phyloP scores from a whole-genome alignment of 2,797 vertebrate species.

The Apogon hyalosoma region DNA sequence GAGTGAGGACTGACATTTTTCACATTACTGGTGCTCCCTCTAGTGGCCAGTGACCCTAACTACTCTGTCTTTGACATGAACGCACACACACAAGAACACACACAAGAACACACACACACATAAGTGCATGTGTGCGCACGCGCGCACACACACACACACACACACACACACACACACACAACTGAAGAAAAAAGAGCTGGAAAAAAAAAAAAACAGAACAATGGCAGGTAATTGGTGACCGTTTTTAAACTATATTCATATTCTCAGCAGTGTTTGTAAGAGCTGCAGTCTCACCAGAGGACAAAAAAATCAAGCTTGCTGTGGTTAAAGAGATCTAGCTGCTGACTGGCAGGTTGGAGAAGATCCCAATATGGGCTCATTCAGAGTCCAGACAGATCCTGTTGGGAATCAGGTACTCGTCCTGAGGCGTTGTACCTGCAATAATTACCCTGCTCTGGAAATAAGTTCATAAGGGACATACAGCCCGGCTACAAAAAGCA shows the following conservation, averaged over 20 bases:
- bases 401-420: constrained; percentile 70
- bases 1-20: constrained; percentile 62
- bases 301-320: constrained; percentile 18
- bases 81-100: constrained; percentile 6
- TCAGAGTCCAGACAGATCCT: constrained; percentile 68
- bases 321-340: constrained; percentile 31
- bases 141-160: constrained; percentile 3
- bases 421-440: constrained; percentile 75
- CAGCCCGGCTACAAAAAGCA: constrained; percentile 65
- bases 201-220: constrained; percentile 20
- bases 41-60: constrained; percentile 75
- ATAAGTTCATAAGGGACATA: constrained; percentile 76
- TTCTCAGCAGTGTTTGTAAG: background rate
- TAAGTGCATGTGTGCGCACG: too few species aligned
- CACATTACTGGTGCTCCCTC: constrained; percentile 85
- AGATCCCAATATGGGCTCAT: constrained; percentile 55
- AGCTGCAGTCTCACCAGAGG: constrained; percentile 15
- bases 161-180: background rate
- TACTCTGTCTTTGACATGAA: constrained; percentile 37
- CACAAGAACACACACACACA: background rate
- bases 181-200: background rate
- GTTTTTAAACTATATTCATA: constrained; percentile 11
- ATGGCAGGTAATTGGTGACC: constrained; percentile 9
- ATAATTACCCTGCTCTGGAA: constrained; percentile 78
- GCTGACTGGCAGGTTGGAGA: constrained; percentile 57